These are phyloP conservation scores for Pristionchus fissidentatus DNA, from an alignment of 2,888 invertebrate genomes.

Conservation along the genomic window DNA sequence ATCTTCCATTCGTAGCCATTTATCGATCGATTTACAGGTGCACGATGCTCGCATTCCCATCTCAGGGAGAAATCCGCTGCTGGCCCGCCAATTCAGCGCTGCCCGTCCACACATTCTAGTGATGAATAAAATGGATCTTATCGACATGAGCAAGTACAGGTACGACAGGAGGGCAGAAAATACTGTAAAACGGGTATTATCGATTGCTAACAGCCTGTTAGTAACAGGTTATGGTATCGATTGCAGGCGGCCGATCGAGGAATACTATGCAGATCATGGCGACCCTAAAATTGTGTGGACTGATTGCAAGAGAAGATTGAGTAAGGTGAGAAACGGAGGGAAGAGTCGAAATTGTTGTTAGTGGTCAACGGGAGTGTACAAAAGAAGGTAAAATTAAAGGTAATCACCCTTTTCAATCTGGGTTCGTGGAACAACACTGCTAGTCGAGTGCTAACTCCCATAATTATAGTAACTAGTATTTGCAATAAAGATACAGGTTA, in stretches of 20 bases:
- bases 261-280: constrained; percentile 66
- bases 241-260: constrained; percentile 66
- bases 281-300: constrained; percentile 72
- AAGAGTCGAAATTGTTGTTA: neutral
- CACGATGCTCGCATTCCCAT: constrained; percentile 75
- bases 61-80: constrained; percentile 73
- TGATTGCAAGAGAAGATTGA: constrained; percentile 65
- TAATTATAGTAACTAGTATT: neutral
- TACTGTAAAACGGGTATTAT: neutral
- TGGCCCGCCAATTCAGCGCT: constrained; percentile 66
- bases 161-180: constrained; percentile 17
- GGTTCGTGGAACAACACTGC: neutral
- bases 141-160: constrained; percentile 71
- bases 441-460: neutral
- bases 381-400: too few relatives aligned
- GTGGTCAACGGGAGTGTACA: too few relatives aligned
- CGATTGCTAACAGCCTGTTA: neutral
- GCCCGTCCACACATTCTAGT: constrained; percentile 74
- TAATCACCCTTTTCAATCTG: too few relatives aligned
- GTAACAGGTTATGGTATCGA: constrained; percentile 17
- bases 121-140: constrained; percentile 74
- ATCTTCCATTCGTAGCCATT: neutral
- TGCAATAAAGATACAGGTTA: too few relatives aligned
- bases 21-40: constrained; percentile 58
- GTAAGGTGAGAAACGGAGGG: constrained; percentile 28